A percentile compares a stretch with the other conserved stretches of the same genome.
These are phyloP conservation scores for Mastomys coucha DNA, from an alignment of 2,113 vertebrate species.

Conservation along the genomic window DNA sequence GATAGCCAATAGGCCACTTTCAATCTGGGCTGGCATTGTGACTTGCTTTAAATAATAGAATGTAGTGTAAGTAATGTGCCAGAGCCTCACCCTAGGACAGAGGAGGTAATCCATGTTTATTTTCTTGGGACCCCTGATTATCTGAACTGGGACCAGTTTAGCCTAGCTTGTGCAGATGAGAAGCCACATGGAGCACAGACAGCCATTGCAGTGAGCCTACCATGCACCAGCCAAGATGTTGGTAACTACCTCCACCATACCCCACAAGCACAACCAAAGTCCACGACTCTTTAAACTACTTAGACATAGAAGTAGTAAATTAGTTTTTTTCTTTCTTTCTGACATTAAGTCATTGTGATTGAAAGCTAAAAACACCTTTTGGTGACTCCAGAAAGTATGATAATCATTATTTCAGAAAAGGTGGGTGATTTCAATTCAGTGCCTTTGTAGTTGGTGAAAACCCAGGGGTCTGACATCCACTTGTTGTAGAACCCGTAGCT, in stretches of 20 bases:
- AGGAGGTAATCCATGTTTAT: not conserved
- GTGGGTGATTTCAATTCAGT: not conserved
- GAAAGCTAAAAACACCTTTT: not conserved
- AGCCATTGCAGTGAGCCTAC: not conserved
- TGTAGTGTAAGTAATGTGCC: not conserved
- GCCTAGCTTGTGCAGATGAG: not conserved
- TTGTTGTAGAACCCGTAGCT: not conserved
- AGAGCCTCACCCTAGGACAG: not conserved
- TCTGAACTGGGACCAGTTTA: not conserved
- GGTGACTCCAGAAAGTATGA: not conserved
- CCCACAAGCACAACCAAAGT: not conserved
- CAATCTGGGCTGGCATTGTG: not conserved
- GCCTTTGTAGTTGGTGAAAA: not conserved
- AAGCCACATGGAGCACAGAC: not conserved
- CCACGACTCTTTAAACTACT: not conserved
- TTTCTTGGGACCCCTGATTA: not conserved
- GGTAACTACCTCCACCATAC: not conserved
- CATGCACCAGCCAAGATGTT: not conserved
- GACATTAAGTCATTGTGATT: not conserved
- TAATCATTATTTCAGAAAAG: not conserved
- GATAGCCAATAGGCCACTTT: not conserved
- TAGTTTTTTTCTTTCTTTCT: not conserved
- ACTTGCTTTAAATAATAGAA: constrained; percentile 18
- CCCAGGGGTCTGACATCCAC: not conserved
- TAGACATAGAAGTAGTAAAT: not conserved